These are phyloP conservation scores for Scolopax mira DNA, from an alignment of 2,113 vertebrate species.

Conservation along the genomic window DNA sequence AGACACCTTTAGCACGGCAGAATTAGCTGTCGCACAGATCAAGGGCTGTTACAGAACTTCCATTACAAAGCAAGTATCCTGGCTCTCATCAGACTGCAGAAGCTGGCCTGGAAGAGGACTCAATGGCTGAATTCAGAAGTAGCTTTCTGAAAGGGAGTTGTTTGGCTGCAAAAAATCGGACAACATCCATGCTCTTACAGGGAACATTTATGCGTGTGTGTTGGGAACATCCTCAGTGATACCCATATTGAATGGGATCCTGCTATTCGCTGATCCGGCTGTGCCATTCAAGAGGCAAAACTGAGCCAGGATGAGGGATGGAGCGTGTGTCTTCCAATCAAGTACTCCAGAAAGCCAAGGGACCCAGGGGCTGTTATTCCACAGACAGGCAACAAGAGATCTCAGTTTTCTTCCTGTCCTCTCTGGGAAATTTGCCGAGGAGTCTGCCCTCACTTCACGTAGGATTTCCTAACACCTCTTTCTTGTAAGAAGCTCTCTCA, in stretches of 20 bases:
- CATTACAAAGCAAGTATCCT: conserved; percentile 11
- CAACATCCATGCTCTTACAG: background rate
- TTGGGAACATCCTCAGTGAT: background rate
- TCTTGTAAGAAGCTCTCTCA: background rate
- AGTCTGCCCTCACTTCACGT: background rate
- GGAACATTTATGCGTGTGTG: background rate
- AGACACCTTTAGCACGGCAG: conserved; percentile 9
- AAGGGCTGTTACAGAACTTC: background rate
- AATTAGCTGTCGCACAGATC: background rate
- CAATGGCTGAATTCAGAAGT: background rate
- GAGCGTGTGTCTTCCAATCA: background rate
- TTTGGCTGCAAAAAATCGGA: background rate
- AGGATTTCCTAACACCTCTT: background rate
- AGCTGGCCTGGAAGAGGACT: background rate
- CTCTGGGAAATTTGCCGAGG: background rate
- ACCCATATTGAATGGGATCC: background rate
- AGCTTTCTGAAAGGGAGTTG: background rate
- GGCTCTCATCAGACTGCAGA: background rate
- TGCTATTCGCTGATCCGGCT: background rate
- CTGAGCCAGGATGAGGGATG: background rate
- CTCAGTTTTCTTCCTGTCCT: background rate
- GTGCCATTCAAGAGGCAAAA: background rate
- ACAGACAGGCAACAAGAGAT: background rate
- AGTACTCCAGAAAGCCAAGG: background rate
- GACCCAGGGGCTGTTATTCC: background rate